Evolutionary conservation across 2,113 vertebrate species (phyloP), one percentile per base, ranked within the genome.

Genomic region (Ellobius talpinus): DNA sequence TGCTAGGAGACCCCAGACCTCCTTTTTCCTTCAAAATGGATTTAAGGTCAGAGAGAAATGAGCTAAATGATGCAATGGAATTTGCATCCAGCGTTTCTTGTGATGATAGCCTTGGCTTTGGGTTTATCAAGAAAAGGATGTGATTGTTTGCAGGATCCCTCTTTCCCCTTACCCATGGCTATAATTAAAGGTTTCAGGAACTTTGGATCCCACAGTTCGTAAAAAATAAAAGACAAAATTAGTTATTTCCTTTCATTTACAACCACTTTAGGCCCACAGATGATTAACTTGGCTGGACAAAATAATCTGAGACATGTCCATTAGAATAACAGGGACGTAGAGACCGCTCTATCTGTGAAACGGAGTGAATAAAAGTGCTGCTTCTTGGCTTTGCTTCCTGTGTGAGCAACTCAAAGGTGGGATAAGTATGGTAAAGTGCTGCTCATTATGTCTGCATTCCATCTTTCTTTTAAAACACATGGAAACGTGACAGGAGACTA

Each of bases 151-250:
- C 58, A 96, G 70, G 39, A 88, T 78, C 10, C 84, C 65, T 95
- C 50, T 55, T 93, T 94, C 36, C 66, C 90, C 58, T 89, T 87
- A 33, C 55, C 65, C 73, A 31, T 84, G 82, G 74, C 77, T 89
- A 52, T 95, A 95, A 97, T 88, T 96, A 96, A 93, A 94, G 39
- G 16, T 73, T 97, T 96, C 94, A 70, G 63, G 61, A 97, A 95
- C 47, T 78, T 95, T 50, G 95, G 58, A 87, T 97, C 45, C 81
- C 70, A 84, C 63, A 91, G 47, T 96, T 79, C 79, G 68, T 93
- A 58, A 58, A 58, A 47, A 1, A 89, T n/a, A 96, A 94, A 93
- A 90, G 91, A 96, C 14, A 96, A 95, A 95, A 94, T 96, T 89
- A 68, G 58, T 92, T 95, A 92, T 86, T 96, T 93, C 95, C 92